Conservation (phyloP, 1,140 invertebrate species). For the Sycophila sp. region DNA sequence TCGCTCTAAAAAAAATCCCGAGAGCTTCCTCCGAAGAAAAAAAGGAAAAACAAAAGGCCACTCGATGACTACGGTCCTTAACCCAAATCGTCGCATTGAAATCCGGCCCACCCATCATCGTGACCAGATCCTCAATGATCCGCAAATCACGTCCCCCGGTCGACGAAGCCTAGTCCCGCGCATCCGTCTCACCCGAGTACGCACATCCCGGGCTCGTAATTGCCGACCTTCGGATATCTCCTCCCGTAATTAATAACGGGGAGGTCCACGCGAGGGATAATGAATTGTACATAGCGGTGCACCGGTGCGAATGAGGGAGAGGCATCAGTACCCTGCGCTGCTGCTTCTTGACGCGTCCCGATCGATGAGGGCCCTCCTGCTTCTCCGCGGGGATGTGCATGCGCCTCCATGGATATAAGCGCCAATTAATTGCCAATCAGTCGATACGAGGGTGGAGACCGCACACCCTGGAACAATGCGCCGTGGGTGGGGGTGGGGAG, state of each 20-base stretch:
- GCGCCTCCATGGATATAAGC: neutral
- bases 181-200: neutral
- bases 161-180: neutral
- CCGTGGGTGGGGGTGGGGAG: neutral
- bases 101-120: too few species aligned
- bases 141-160: too few species aligned
- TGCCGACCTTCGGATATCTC: neutral
- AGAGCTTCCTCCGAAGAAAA: too few species aligned
- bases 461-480: neutral
- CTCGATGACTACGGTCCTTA: too few species aligned
- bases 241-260: constrained; percentile 19
- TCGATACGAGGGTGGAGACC: neutral
- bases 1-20: too few species aligned
- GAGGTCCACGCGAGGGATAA: neutral
- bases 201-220: neutral
- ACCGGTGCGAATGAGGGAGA: neutral
- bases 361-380: neutral
- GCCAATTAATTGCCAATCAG: constrained; percentile 29
- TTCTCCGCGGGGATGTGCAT: neutral
- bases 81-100: too few species aligned
- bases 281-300: neutral
- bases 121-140: too few species aligned
- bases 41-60: too few species aligned
- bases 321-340: neutral
- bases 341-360: neutral